These are phyloP conservation scores for Melanogrammus aeglefinus DNA, from an alignment of 2,797 vertebrate species.

Conservation along the genomic window DNA sequence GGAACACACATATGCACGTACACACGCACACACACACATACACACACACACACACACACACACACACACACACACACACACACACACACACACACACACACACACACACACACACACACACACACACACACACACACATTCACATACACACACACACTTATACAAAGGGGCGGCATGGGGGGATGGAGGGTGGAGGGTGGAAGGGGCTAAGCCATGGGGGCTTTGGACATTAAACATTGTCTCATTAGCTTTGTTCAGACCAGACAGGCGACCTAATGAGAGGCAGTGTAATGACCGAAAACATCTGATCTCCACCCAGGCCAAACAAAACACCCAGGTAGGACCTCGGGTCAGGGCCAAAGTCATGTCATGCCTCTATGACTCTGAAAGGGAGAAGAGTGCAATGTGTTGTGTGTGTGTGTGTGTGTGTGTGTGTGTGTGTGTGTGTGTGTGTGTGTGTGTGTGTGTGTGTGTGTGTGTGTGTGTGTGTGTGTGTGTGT, in stretches of 20 bases:
- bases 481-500: background rate
- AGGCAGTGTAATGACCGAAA: constrained; percentile 69
- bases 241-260: constrained; percentile 78
- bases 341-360: constrained; percentile 71
- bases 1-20: too few species aligned
- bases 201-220: constrained; percentile 33
- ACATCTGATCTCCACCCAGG: constrained; percentile 71
- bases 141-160: constrained; percentile 65
- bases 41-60: too few species aligned
- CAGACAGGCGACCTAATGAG: constrained; percentile 71
- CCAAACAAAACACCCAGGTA: constrained; percentile 71
- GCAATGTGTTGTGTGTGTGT: background rate
- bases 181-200: background rate
- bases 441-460: background rate
- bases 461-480: background rate
- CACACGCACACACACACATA: too few species aligned
- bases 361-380: constrained; percentile 61
- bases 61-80: too few species aligned
- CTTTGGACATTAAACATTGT: constrained; percentile 78
- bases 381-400: constrained; percentile 34
- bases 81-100: constrained; percentile 14
- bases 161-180: background rate
- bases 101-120: constrained; percentile 28
- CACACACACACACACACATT: constrained; percentile 35
- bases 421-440: background rate